phyloP scores from a whole-genome alignment of 2,113 vertebrate genomes.

The Crypturellus undulatus region DNA sequence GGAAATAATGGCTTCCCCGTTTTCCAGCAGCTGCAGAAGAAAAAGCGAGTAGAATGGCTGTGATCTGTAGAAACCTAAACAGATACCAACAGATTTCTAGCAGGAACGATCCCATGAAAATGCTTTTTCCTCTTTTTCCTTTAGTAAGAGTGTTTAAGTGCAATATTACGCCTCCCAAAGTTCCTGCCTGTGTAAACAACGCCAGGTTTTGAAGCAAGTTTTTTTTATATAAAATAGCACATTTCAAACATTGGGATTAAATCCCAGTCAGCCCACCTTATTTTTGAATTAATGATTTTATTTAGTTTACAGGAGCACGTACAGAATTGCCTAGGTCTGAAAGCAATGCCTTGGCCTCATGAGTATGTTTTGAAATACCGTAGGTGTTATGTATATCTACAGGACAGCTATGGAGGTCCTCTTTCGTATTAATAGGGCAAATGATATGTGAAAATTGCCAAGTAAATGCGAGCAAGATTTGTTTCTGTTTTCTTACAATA shows the following conservation, averaged over 20 bases:
- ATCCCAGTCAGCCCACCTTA: background rate
- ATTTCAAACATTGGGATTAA: background rate
- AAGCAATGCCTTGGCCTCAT: constrained; percentile 44
- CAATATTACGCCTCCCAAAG: background rate
- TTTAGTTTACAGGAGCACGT: background rate
- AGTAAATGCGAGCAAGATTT: background rate
- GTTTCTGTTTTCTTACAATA: constrained; percentile 1
- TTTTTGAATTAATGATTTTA: constrained; percentile 43
- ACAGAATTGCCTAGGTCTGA: background rate
- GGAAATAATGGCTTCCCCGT: background rate
- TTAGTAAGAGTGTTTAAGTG: background rate
- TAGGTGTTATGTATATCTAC: background rate
- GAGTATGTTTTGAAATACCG: constrained; percentile 44
- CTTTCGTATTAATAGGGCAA: constrained; percentile 14
- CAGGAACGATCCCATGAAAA: background rate
- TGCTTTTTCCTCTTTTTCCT: constrained; percentile 10
- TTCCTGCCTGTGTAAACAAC: constrained; percentile 26
- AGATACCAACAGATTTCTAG: background rate
- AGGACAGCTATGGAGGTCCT: background rate
- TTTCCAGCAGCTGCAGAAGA: background rate
- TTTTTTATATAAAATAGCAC: background rate
- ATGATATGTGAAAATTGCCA: background rate
- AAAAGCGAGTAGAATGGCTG: background rate
- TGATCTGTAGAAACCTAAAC: background rate
- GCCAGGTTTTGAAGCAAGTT: background rate